A percentile compares a stretch with the other conserved stretches of the same genome.
These are phyloP conservation scores for Cardiocondyla obscurior DNA, from an alignment of 1,140 invertebrate genomes.

Conservation along the genomic window DNA sequence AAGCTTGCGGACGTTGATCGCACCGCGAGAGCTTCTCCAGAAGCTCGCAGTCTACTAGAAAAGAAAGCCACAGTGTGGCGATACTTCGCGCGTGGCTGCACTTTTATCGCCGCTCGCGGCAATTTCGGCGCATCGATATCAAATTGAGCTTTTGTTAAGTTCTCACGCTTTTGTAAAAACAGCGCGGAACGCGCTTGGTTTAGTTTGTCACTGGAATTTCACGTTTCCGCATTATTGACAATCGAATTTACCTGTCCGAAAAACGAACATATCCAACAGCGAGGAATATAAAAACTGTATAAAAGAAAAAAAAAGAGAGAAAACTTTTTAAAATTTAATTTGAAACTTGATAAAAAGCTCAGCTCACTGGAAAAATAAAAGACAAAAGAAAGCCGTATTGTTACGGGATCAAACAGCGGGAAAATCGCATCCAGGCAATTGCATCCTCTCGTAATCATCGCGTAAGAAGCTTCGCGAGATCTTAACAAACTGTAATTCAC, in stretches of 20 bases:
- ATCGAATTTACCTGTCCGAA: background rate
- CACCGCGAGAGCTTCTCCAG: background rate
- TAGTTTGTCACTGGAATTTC: slow-evolving; percentile 6
- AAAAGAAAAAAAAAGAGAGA: background rate
- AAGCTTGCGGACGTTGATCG: background rate
- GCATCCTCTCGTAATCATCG: background rate
- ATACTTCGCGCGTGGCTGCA: slow-evolving; percentile 8
- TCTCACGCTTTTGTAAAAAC: background rate
- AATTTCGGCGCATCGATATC: background rate
- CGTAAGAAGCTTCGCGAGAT: background rate
- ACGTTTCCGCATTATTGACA: background rate
- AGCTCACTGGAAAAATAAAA: too few species aligned
- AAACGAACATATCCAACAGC: background rate
- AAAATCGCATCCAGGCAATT: background rate
- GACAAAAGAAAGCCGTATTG: background rate
- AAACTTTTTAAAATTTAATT: background rate
- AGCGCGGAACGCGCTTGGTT: background rate
- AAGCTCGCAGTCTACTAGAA: background rate
- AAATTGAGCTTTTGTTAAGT: background rate
- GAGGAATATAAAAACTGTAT: background rate
- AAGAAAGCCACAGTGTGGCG: background rate
- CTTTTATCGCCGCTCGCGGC: background rate
- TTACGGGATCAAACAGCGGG: background rate
- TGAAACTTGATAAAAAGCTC: background rate
- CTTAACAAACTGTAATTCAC: slow-evolving; percentile 35